A percentile compares a stretch with the other conserved stretches of the same genome.
Conservation (phyloP, 53 echinoderm and acorn worm genomes). For the Glandiceps talaboti region DNA sequence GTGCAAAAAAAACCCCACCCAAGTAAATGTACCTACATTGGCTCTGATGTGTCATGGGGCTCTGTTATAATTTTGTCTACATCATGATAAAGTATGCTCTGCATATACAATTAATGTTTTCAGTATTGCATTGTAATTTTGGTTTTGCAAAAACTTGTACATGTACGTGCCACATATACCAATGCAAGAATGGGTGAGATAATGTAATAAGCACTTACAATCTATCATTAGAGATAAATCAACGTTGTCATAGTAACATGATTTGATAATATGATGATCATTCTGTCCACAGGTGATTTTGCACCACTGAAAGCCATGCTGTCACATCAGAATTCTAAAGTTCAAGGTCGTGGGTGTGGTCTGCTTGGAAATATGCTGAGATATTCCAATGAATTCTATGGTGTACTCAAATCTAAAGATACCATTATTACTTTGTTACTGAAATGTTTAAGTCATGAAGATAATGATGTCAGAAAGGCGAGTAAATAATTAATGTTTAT, state of each 20-base stretch:
- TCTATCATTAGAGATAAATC: neutral
- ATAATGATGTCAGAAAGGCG: constrained; percentile 89
- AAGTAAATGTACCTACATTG: too few relatives aligned
- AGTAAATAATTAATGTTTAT: too few relatives aligned
- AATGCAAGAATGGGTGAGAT: neutral
- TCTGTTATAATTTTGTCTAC: too few relatives aligned
- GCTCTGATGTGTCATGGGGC: too few relatives aligned
- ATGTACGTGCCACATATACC: too few relatives aligned
- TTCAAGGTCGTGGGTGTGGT: constrained; percentile 66
- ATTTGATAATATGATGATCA: too few relatives aligned
- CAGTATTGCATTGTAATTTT: too few relatives aligned
- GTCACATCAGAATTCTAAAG: constrained; percentile 35
- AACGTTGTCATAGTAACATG: too few relatives aligned
- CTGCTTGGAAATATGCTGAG: constrained; percentile 83
- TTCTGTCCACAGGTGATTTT: constrained; percentile 30
- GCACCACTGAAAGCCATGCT: constrained; percentile 38
- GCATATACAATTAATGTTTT: too few relatives aligned
- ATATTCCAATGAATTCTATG: constrained; percentile 63
- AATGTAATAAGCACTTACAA: neutral
- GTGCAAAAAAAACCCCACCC: too few relatives aligned
- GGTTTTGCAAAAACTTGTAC: too few relatives aligned
- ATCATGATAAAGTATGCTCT: too few relatives aligned
- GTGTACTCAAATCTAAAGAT: constrained; percentile 48
- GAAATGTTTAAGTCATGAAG: constrained; percentile 43
- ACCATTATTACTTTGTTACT: constrained; percentile 36